These are phyloP conservation scores for Bubo scandiacus DNA, from an alignment of 2,113 vertebrate genomes.

Conservation along the genomic window DNA sequence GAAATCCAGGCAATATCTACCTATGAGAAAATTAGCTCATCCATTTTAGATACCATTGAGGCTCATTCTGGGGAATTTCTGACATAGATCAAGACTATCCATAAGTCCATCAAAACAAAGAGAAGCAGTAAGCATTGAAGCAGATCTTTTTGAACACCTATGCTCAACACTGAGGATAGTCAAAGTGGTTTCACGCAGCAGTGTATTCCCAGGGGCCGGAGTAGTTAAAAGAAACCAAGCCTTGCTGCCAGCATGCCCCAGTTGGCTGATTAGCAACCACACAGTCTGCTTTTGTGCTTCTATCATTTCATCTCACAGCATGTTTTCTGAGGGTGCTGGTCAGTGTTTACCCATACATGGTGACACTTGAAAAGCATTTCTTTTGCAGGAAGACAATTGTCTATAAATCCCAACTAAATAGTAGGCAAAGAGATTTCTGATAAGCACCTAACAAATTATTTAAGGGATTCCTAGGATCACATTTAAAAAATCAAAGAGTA, in stretches of 20 bases:
- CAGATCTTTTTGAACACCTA: background rate
- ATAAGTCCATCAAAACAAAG: constrained; percentile 34
- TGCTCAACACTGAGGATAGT: constrained; percentile 6
- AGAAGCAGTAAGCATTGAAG: background rate
- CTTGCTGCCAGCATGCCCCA: background rate
- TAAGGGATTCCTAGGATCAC: background rate
- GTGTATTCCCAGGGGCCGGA: background rate
- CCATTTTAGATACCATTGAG: constrained; percentile 4
- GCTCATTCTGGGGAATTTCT: background rate
- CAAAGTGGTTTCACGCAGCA: constrained; percentile 39
- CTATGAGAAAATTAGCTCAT: constrained; percentile 56
- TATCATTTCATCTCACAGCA: background rate
- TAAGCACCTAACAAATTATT: constrained; percentile 25
- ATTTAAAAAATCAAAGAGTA: constrained; percentile 3
- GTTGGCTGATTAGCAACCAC: background rate
- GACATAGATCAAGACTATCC: background rate
- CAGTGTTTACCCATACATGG: background rate
- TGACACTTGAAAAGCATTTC: constrained; percentile 29
- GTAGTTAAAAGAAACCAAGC: background rate
- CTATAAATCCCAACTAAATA: constrained; percentile 11
- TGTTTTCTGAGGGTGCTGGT: constrained; percentile 47
- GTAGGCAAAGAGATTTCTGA: background rate
- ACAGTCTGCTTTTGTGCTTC: background rate
- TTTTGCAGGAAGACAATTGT: constrained; percentile 18
- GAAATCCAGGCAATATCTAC: constrained; percentile 28